Percentiles rank a stretch among this genome's conserved stretches.
These are phyloP conservation scores for Hydractinia symbiolongicarpus DNA, from an alignment of 30 jellyfish, hydroid and myxozoan species.

Conservation along the genomic window DNA sequence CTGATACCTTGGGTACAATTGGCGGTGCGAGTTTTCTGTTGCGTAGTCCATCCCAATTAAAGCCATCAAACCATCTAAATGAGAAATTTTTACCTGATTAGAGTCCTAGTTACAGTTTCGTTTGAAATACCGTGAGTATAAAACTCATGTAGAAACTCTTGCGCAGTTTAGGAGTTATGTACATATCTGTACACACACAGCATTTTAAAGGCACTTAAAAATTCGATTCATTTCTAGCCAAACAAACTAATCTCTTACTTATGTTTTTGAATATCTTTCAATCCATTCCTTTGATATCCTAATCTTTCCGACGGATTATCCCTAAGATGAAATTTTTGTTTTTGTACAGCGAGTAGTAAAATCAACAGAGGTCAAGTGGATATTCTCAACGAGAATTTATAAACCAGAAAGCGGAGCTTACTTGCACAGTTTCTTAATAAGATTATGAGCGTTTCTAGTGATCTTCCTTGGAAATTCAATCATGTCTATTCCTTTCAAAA, in stretches of 20 bases:
- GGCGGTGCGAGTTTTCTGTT: conserved; percentile 82
- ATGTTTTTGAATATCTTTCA: conserved; percentile 94
- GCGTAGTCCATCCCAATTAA: conserved; percentile 94
- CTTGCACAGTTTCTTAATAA: conserved; percentile 97
- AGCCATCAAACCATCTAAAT: conserved; percentile 98
- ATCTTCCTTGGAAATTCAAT: conserved; percentile 91
- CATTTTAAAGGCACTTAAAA: too few relatives aligned
- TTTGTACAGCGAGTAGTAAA: not conserved
- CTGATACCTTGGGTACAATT: conserved; percentile 71
- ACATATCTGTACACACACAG: too few relatives aligned
- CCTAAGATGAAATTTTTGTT: conserved; percentile 7
- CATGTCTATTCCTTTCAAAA: conserved; percentile 93
- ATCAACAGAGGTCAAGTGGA: not conserved
- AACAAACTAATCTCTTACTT: conserved; percentile 42
- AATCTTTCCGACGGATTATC: conserved; percentile 97
- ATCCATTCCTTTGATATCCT: conserved; percentile 91
- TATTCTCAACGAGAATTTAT: not conserved
- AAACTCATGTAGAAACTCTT: not conserved
- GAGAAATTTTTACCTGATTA: not conserved
- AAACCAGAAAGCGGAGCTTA: conserved; percentile 26
- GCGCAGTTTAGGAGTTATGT: too few relatives aligned
- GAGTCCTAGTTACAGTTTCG: not conserved
- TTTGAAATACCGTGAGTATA: not conserved
- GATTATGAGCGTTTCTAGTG: conserved; percentile 91
- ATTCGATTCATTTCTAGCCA: not conserved